These are phyloP conservation scores for Gryllus bimaculatus DNA, from an alignment of 1,140 invertebrate species.

Conservation along the genomic window DNA sequence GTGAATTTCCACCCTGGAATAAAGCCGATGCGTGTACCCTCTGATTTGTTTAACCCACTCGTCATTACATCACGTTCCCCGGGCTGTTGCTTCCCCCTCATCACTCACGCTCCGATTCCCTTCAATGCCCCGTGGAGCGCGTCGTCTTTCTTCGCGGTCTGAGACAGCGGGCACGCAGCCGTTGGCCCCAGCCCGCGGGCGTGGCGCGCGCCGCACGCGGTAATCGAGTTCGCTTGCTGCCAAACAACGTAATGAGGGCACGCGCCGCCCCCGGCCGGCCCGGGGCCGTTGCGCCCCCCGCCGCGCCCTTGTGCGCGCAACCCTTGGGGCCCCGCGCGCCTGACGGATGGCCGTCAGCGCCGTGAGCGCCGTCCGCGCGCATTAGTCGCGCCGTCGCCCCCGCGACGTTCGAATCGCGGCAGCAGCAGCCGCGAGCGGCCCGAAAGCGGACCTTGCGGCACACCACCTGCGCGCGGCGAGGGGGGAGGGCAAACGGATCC, in stretches of 20 bases:
- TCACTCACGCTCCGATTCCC: background rate
- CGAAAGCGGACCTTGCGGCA: too few species aligned
- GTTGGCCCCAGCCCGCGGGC: background rate
- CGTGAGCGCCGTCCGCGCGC: background rate
- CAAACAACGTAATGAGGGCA: conserved; percentile 1
- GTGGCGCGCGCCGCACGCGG: background rate
- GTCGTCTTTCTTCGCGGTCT: background rate
- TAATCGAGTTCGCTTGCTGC: background rate
- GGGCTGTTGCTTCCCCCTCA: too few species aligned
- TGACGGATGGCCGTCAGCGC: too few species aligned
- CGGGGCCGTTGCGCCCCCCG: background rate
- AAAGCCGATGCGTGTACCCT: too few species aligned
- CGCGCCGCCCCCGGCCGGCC: too few species aligned
- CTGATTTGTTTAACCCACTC: too few species aligned
- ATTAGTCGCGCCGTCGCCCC: background rate
- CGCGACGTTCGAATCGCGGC: background rate
- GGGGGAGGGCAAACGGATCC: too few species aligned
- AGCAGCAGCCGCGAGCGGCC: too few species aligned
- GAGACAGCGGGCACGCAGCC: background rate
- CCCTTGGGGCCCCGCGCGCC: background rate
- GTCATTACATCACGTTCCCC: too few species aligned
- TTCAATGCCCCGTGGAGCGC: background rate
- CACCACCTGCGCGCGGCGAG: too few species aligned
- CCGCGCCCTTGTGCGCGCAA: background rate
- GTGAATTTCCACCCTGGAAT: too few species aligned